Percentiles rank a stretch among this genome's conserved stretches.
Conservation (phyloP, 2,113 vertebrate genomes). For the Peromyscus leucopus region DNA sequence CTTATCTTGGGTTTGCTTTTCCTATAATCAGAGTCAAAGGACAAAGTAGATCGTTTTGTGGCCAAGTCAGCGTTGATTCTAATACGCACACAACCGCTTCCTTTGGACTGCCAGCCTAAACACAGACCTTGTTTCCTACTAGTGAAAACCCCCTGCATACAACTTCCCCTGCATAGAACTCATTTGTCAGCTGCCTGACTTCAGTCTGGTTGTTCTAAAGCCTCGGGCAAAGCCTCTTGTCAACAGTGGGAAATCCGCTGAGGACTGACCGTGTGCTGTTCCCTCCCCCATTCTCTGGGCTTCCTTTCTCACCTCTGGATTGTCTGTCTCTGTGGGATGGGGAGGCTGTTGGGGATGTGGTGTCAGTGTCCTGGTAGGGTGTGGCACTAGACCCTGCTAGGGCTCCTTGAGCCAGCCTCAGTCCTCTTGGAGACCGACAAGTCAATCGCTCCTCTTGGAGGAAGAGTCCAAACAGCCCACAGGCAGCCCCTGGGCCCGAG, state of each 20-base stretch:
- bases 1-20: background rate
- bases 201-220: background rate
- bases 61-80: background rate
- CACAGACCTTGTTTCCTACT: background rate
- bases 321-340: background rate
- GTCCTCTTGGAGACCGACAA: background rate
- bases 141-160: too few relatives aligned
- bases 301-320: background rate
- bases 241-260: background rate
- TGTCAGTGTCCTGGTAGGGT: background rate
- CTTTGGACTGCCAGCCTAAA: background rate
- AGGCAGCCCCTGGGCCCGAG: background rate
- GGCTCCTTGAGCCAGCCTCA: background rate
- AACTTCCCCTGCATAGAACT: background rate
- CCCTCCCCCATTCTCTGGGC: too few relatives aligned
- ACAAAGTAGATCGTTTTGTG: background rate
- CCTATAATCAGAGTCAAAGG: constrained; percentile 57
- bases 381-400: background rate
- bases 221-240: background rate
- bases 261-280: too few relatives aligned
- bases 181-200: background rate
- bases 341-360: background rate
- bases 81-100: background rate
- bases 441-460: background rate
- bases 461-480: background rate